Evolutionary conservation across 1,140 invertebrate species (phyloP).

Genomic region (Drosophila aff.): DNA sequence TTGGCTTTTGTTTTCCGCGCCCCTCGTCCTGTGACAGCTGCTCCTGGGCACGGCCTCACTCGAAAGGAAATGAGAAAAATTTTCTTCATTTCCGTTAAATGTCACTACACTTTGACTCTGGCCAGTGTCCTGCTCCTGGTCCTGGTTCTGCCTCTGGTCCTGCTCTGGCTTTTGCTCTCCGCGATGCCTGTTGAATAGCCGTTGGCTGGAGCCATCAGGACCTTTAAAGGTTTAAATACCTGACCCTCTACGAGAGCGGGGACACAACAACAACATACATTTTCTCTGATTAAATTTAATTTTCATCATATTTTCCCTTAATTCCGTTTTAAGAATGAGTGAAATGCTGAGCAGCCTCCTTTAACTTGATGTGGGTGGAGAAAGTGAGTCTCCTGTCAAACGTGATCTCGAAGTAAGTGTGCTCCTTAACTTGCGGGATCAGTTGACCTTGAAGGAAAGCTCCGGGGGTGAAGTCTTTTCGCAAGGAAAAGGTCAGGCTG

Average conservation of each 20-base stretch:
- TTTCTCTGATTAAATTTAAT: not conserved
- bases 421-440: too few species aligned
- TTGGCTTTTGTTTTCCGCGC: constrained; percentile 24
- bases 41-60: constrained; percentile 35
- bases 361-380: too few species aligned
- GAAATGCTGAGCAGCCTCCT: too few species aligned
- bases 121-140: not conserved
- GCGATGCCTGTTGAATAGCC: constrained; percentile 42
- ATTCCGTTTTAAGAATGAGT: not conserved
- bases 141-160: not conserved
- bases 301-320: not conserved
- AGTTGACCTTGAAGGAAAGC: too few species aligned
- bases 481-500: too few species aligned
- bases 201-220: not conserved
- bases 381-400: too few species aligned
- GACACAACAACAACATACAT: not conserved
- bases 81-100: constrained; percentile 76
- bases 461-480: too few species aligned
- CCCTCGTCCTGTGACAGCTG: constrained; percentile 1
- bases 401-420: too few species aligned
- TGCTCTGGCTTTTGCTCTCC: not conserved
- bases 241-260: not conserved
- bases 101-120: constrained; percentile 64
- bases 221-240: constrained; percentile 13
- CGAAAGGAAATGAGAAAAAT: constrained; percentile 79